Evolutionary conservation across 2,888 invertebrate genomes (phyloP), one percentile per base, ranked within the genome.

Genomic region (Seira musarum): DNA sequence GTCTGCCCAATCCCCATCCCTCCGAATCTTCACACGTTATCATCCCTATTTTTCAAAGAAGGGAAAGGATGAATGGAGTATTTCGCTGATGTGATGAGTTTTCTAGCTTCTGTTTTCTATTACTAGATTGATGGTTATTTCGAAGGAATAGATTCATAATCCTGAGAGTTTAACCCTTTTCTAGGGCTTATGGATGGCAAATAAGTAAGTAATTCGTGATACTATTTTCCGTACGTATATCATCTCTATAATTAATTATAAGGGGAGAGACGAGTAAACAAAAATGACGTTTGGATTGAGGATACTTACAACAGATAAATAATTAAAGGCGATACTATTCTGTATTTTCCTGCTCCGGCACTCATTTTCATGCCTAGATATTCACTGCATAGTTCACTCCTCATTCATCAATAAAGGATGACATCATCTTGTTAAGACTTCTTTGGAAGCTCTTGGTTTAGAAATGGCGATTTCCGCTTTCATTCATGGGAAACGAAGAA

Each of bases 201-300:
- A n/a, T n/a, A n/a, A n/a, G n/a, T 40, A 40, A 40, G 57, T 8
- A 57, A 57, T 57, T 13, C 6, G 57, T n/a, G 17, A 57, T 10
- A 73, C 65, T 53, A 65, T 65, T 73, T 57, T n/a, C n/a, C n/a
- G n/a, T n/a, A n/a, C 22, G 65, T 25, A 49, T 46, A 25, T 73
- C 73, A 73, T 73, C 73, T 65, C 53, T 73, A 73, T 73, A 73
- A 73, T 73, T 73, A 73, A 73, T 73, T 73, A 72, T 72, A 53
- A 49, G 57, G n/a, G n/a, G n/a, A 57, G 57, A 57, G 57, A 57
- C n/a, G 57, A 57, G 57, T 57, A 57, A 57, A 57, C 57, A 57
- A 5, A 6, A 57, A 15, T 57, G 57, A n/a, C 57, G 17, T 57
- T 57, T 57, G n/a, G 13, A 40, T 57, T 17, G 17, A 6, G 17